These are phyloP conservation scores for Corythoichthys intestinalis DNA, from an alignment of 2,113 vertebrate genomes.

Conservation along the genomic window DNA sequence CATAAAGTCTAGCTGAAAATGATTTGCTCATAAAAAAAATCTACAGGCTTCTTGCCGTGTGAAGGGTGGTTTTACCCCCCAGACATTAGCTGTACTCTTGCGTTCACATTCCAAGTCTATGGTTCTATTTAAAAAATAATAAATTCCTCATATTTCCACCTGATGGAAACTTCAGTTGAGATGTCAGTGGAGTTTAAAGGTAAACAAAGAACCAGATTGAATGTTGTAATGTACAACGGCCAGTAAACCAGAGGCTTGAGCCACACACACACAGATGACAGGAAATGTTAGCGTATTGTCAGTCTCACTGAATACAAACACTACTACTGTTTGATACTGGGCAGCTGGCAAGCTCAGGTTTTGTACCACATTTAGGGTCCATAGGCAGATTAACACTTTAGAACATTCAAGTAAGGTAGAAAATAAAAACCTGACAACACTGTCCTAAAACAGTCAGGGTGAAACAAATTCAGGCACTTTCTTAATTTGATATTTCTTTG, in stretches of 20 bases:
- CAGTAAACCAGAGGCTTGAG: slow-evolving; percentile 42
- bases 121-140: slow-evolving; percentile 69
- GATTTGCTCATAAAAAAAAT: slow-evolving; percentile 85
- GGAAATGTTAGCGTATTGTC: slow-evolving; percentile 32
- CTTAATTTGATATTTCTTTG: slow-evolving; percentile 82
- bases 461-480: slow-evolving; percentile 99
- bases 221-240: slow-evolving; percentile 38
- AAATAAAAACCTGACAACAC: slow-evolving; percentile 61
- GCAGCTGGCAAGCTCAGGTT: slow-evolving; percentile 52
- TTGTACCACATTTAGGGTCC: slow-evolving; percentile 60
- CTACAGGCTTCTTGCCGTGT: slow-evolving; percentile 91
- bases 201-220: slow-evolving; percentile 61
- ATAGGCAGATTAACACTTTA: slow-evolving; percentile 78
- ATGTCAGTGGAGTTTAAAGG: slow-evolving; percentile 52
- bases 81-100: slow-evolving; percentile 79
- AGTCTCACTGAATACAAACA: slow-evolving; percentile 20
- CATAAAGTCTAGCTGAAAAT: slow-evolving; percentile 95
- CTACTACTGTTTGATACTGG: slow-evolving; percentile 47
- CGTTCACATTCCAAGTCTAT: slow-evolving; percentile 91
- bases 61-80: slow-evolving; percentile 81
- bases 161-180: slow-evolving; percentile 47
- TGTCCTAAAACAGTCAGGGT: slow-evolving; percentile 84
- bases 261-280: slow-evolving; percentile 31
- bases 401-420: slow-evolving; percentile 98
- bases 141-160: slow-evolving; percentile 28